phyloP scores from a whole-genome alignment of 2,113 vertebrate genomes.

The Anseranas semipalmata region DNA sequence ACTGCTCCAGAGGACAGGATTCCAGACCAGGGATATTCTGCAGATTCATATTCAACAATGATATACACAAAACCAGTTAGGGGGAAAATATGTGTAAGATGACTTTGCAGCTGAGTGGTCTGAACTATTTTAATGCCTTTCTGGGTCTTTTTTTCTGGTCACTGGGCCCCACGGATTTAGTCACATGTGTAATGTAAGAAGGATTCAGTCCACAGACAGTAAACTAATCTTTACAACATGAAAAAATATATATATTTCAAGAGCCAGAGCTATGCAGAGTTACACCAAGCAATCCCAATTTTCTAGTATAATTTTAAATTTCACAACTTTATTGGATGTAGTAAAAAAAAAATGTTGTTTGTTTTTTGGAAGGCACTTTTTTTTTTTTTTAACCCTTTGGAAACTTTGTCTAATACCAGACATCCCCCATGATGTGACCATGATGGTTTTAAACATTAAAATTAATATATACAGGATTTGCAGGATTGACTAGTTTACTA shows the following conservation, averaged over 20 bases:
- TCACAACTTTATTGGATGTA: not conserved
- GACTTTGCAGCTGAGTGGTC: not conserved
- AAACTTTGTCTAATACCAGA: not conserved
- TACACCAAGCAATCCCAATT: not conserved
- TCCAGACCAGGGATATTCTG: conserved; percentile 6
- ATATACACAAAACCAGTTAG: conserved; percentile 7
- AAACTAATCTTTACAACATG: not conserved
- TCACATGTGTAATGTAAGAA: not conserved
- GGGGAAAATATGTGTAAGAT: not conserved
- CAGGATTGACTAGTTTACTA: not conserved
- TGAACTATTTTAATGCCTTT: conserved; percentile 32
- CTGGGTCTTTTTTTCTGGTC: not conserved
- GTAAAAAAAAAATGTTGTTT: not conserved
- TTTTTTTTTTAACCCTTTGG: not conserved
- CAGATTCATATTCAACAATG: conserved; percentile 34
- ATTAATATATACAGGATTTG: not conserved
- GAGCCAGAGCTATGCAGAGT: not conserved
- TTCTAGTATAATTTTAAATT: not conserved
- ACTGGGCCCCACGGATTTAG: not conserved
- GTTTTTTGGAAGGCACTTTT: not conserved
- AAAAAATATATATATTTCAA: not conserved
- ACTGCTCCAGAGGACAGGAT: not conserved
- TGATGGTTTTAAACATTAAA: not conserved
- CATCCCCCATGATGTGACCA: not conserved
- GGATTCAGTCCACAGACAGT: conserved; percentile 1